Conservation (phyloP, 2,113 vertebrate genomes). For the zebrafish (Danio rerio) region DNA sequence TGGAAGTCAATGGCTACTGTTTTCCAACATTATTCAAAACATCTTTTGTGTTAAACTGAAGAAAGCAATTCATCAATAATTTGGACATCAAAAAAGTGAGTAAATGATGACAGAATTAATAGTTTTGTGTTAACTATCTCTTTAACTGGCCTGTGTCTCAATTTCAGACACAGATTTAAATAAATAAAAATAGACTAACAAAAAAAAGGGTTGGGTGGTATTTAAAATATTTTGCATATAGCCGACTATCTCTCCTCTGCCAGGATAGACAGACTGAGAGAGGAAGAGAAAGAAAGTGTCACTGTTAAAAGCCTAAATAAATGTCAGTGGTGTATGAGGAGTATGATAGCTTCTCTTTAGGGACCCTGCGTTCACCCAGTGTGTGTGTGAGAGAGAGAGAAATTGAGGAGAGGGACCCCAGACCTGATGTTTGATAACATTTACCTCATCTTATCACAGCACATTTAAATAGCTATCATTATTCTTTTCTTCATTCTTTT, state of each 20-base stretch:
- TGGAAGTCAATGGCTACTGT: too few species aligned
- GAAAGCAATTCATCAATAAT: too few species aligned
- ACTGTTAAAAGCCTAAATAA: constrained; percentile 91
- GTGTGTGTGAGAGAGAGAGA: constrained; percentile 10
- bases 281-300: constrained; percentile 66
- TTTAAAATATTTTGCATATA: constrained; percentile 83
- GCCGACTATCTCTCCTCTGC: constrained; percentile 71
- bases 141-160: constrained; percentile 14
- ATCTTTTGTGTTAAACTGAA: too few species aligned
- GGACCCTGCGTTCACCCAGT: constrained; percentile 73
- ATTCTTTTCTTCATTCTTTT: constrained; percentile 2
- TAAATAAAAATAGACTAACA: constrained; percentile 18
- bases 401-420: constrained; percentile 46
- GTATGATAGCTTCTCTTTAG: constrained; percentile 82
- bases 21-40: too few species aligned
- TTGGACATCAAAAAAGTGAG: too few species aligned
- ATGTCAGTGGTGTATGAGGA: constrained; percentile 89
- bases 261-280: constrained; percentile 46
- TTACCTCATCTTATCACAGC: constrained; percentile 34
- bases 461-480: constrained; percentile 16
- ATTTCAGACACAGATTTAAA: constrained; percentile 40
- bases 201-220: constrained; percentile 67
- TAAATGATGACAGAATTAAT: too few species aligned
- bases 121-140: too few species aligned
- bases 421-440: constrained; percentile 63